Base-by-base conservation (phyloP, 2,888 invertebrate species). In the Hedya salicella region DNA sequence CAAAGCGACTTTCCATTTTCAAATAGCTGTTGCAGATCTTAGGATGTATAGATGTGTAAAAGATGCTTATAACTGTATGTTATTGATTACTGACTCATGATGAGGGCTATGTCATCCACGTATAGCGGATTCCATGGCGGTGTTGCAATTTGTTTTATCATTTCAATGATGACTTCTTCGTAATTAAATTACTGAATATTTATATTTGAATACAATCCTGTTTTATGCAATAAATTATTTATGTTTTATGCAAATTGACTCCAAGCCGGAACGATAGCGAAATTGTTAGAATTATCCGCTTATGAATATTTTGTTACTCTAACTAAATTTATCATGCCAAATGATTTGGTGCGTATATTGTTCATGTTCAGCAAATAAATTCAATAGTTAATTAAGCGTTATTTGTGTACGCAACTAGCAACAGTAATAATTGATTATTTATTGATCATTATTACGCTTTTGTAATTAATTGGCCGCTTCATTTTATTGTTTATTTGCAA, bases 311-410 rank as follows among this genome's bases (percentile, higher is more conserved):
- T 36, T 36, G 36, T 2, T 36, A 11, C 36, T 9, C 36, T 11
- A 9, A 36, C 8, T 9, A 36, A 36, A 9, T 11, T 36, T 9
- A 36, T 36, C 11, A 21, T 19, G 16, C 9, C 16, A 2, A 11
- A 11, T 1, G 25, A 25, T 48, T 32, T 50, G 8, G 11, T 30
- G 3, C 16, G 25, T 32, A 32, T 50, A 14, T 14, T 5, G 19
- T 17, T 30, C n/a, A n/a, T n/a, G 13, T 21, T 53, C 8, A 36
- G 32, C 14, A 54, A 40, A 54, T n/a, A 56, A 17, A 44, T 14
- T 16, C 16, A 16, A 13, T 42, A n/a, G 30, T 56, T 56, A 44
- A 56, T 44, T 14, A 44, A n/a, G 30, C 44, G 17, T 30, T 4
- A 36, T 36, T 13, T 42, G 56, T 42, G 21, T 56, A 6, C 30